Evolutionary conservation across 2,888 invertebrate genomes (phyloP), one percentile per base, ranked within the genome.

Genomic region (Drosophila atripex): DNA sequence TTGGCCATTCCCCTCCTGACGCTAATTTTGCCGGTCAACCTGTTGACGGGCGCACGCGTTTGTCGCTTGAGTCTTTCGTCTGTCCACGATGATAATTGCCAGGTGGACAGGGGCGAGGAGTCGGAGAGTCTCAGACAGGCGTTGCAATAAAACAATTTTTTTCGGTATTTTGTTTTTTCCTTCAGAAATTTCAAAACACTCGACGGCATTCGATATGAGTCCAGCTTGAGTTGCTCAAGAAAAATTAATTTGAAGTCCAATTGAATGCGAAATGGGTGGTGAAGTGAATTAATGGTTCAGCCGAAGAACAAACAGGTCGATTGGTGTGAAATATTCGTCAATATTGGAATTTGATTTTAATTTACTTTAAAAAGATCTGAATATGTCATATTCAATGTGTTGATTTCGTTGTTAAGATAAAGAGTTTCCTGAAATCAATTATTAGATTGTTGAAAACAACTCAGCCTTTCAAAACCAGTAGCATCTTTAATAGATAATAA

Each of bases 21-120:
- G 35, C n/a, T 16, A n/a, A 39, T 39, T 39, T 39, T 6, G n/a
- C n/a, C 28, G 41, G n/a, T 23, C 64, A 73, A 53, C 55, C 55
- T 71, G 73, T 73, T 55, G 55, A 49, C 43, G 51, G 51, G 14
- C 73, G 57, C 73, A 56, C 52, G 55, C 60, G 61, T 52, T 75
- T 61, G 75, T 65, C 60, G 61, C 61, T 71, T 61, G n/a, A 75
- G 72, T 75, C 76, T 71, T 75, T 75, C 64, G 65, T 53, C 25
- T 49, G 21, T 43, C 23, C 28, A 54, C 46, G 16, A 32, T 74
- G 52, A 74, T 69, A 75, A 69, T 73, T 61, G 52, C 55, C 25
- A 35, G 14, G 16, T 16, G 35, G 50, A 6, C 16, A 16, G 3
- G 45, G 35, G 35, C 8, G 14, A 39, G 32, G 12, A 23, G 41